A percentile compares a stretch with the other conserved stretches of the same genome.
Conservation (phyloP, 2,888 invertebrate genomes). For the Drepanosiphum platanoidis region DNA sequence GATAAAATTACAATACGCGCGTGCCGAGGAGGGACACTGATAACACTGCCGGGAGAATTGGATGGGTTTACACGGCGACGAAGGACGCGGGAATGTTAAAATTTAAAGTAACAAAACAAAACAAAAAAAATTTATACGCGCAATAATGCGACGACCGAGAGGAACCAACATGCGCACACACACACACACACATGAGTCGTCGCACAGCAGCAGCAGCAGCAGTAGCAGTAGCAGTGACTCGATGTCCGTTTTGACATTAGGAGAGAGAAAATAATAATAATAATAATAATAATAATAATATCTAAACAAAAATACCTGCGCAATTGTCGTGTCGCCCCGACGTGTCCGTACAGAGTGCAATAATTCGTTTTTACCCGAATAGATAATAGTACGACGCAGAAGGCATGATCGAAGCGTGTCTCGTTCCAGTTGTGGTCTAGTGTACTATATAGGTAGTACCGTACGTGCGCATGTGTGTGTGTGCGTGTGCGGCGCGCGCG, state of each 20-base stretch:
- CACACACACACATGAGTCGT: not conserved
- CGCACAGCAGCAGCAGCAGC: no score
- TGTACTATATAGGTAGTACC: slow-evolving; percentile 37
- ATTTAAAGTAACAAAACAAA: not conserved
- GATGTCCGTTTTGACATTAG: not conserved
- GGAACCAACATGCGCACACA: not conserved
- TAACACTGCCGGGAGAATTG: not conserved
- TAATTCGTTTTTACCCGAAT: slow-evolving; percentile 10
- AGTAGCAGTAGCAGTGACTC: not conserved
- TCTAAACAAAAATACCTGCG: not conserved
- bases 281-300: no score
- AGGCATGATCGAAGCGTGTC: slow-evolving; percentile 45
- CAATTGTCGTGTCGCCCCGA: not conserved
- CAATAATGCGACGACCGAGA: not conserved
- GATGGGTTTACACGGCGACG: not conserved
- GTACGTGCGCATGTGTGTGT: slow-evolving; percentile 15
- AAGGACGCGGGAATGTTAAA: not conserved
- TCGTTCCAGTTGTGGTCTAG: slow-evolving; percentile 45
- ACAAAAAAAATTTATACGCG: not conserved
- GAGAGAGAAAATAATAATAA: not conserved
- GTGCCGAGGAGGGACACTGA: not conserved
- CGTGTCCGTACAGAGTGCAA: not conserved
- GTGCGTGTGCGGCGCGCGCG: not conserved
- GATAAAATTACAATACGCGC: not conserved
- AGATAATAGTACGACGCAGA: slow-evolving; percentile 38